These are phyloP conservation scores for Ypsolopha scabrella DNA, from an alignment of 2,888 invertebrate genomes.

Conservation along the genomic window DNA sequence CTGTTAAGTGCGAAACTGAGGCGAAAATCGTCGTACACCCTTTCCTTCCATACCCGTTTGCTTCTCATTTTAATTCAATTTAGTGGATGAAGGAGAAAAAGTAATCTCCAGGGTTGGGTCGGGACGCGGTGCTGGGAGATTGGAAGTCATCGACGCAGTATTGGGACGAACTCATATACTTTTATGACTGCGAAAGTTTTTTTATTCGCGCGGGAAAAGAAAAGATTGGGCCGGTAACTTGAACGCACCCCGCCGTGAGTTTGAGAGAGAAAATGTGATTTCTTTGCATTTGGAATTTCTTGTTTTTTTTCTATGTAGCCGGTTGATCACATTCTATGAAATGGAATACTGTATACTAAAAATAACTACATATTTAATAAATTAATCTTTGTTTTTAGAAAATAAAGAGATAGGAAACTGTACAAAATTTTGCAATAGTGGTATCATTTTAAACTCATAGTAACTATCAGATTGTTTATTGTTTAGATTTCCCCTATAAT, in stretches of 20 bases:
- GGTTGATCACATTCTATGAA: too few relatives aligned
- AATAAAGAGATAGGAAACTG: too few relatives aligned
- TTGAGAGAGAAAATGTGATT: constrained; percentile 20
- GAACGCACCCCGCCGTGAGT: constrained; percentile 24
- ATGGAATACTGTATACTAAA: too few relatives aligned
- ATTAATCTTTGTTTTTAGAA: too few relatives aligned
- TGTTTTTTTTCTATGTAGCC: neutral
- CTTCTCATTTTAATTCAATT: constrained; percentile 68
- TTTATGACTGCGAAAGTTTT: constrained; percentile 62
- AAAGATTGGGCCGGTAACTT: constrained; percentile 51
- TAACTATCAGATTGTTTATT: too few relatives aligned
- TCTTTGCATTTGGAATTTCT: neutral
- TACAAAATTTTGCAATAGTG: too few relatives aligned
- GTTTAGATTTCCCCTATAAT: too few relatives aligned
- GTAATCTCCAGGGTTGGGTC: constrained; percentile 65
- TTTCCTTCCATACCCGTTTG: constrained; percentile 55
- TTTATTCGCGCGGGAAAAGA: constrained; percentile 51
- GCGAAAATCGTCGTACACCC: constrained; percentile 53
- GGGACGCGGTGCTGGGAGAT: constrained; percentile 59
- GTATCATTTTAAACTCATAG: too few relatives aligned
- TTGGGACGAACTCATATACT: constrained; percentile 68
- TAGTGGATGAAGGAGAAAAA: constrained; percentile 64
- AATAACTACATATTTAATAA: too few relatives aligned
- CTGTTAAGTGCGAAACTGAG: constrained; percentile 42
- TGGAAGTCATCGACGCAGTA: constrained; percentile 65